Conservation (phyloP, 2,888 invertebrate genomes). For the Epirrita christyi region DNA sequence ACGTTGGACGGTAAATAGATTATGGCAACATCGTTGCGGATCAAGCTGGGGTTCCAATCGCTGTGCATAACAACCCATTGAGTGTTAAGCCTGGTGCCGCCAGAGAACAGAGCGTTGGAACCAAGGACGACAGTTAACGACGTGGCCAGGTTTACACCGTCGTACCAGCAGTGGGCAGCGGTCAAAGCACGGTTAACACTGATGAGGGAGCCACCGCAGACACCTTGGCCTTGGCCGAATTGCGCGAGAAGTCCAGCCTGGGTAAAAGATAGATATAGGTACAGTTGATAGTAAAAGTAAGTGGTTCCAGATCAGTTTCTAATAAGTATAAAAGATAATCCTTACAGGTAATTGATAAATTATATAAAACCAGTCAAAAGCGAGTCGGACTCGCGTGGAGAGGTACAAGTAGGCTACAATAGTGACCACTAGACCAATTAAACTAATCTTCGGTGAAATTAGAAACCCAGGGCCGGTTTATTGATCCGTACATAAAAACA, state of each 20-base stretch:
- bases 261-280: constrained; percentile 13
- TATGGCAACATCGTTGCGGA: constrained; percentile 59
- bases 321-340: neutral
- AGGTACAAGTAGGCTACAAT: no score
- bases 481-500: no score
- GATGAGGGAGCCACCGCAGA: constrained; percentile 61
- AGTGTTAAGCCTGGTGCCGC: constrained; percentile 53
- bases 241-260: constrained; percentile 50
- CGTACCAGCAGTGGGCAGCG: constrained; percentile 63
- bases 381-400: no score
- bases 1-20: constrained; percentile 40
- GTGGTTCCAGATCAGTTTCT: neutral
- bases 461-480: no score
- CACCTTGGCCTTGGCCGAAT: constrained; percentile 34
- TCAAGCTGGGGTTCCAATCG: constrained; percentile 47
- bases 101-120: constrained; percentile 52
- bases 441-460: neutral
- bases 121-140: constrained; percentile 58
- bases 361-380: no score
- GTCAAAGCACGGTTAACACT: constrained; percentile 42
- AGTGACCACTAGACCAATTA: no score
- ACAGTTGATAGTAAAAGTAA: neutral
- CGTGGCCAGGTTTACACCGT: constrained; percentile 55
- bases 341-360: no score
- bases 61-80: constrained; percentile 51